Conservation (phyloP, 2,888 invertebrate species). For the Hypolimnas misippus region DNA sequence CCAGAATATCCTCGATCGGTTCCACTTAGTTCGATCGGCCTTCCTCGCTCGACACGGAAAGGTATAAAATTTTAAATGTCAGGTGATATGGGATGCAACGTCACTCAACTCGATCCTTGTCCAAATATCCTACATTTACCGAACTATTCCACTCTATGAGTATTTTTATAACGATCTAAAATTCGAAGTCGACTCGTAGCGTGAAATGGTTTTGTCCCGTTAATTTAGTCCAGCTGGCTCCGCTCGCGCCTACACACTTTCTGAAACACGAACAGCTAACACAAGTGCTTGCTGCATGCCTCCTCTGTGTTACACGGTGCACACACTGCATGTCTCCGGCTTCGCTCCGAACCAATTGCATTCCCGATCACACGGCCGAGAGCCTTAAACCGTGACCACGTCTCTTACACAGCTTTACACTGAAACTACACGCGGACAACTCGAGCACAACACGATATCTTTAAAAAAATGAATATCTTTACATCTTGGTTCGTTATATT, state of each 20-base stretch:
- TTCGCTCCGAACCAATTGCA: conserved; percentile 78
- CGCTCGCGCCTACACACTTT: conserved; percentile 80
- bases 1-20: conserved; percentile 80
- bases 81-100: conserved; percentile 84
- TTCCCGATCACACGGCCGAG: conserved; percentile 80
- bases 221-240: conserved; percentile 76
- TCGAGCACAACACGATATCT: conserved; percentile 74
- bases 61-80: conserved; percentile 83
- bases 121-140: conserved; percentile 67
- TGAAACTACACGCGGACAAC: conserved; percentile 79
- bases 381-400: conserved; percentile 61
- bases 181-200: conserved; percentile 8
- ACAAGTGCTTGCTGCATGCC: conserved; percentile 78
- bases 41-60: conserved; percentile 83
- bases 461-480: conserved; percentile 54
- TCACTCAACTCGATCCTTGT: conserved; percentile 73
- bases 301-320: conserved; percentile 68
- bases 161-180: conserved; percentile 4
- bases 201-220: conserved; percentile 64
- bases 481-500: conserved; percentile 73
- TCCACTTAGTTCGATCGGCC: conserved; percentile 82
- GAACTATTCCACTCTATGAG: conserved; percentile 63
- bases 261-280: conserved; percentile 57
- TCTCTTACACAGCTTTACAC: conserved; percentile 79
- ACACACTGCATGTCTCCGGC: conserved; percentile 79